Percentiles rank a stretch among this genome's conserved stretches.
Evolutionary conservation across 1,140 invertebrate genomes (phyloP).

Genomic region (Drosophila subpulchrella): DNA sequence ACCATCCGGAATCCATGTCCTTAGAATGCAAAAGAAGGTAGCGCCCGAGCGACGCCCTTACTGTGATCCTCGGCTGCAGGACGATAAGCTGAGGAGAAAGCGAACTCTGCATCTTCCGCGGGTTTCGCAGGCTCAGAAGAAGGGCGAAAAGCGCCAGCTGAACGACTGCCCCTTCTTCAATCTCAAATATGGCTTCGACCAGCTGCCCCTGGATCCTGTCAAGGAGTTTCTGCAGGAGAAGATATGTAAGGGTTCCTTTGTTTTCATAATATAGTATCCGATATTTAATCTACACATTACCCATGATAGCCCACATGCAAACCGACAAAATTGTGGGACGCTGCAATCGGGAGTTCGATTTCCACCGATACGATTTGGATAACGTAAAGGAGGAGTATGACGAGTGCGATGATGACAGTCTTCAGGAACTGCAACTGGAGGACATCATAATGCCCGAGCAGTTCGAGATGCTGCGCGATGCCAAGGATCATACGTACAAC

Average conservation of each 20-base stretch:
- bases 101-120: conserved; percentile 30
- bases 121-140: conserved; percentile 21
- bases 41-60: conserved; percentile 61
- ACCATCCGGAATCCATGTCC: conserved; percentile 1
- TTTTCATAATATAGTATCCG: accelerated
- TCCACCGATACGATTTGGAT: conserved; percentile 61
- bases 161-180: conserved; percentile 80
- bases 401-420: conserved; percentile 64
- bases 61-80: conserved; percentile 61
- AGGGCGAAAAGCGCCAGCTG: conserved; percentile 56
- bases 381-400: conserved; percentile 49
- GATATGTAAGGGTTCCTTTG: conserved; percentile 57
- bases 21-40: conserved; percentile 53
- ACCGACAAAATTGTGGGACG: conserved; percentile 68
- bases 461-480: conserved; percentile 68
- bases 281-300: background rate
- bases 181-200: conserved; percentile 70
- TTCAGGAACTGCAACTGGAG: conserved; percentile 48
- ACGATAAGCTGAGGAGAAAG: conserved; percentile 37
- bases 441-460: conserved; percentile 77
- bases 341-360: conserved; percentile 74
- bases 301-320: conserved; percentile 69
- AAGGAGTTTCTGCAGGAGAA: conserved; percentile 74
- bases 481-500: conserved; percentile 61
- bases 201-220: conserved; percentile 77